phyloP scores from a whole-genome alignment of 2,888 invertebrate species.

The Hemicrepidius hirtus region DNA sequence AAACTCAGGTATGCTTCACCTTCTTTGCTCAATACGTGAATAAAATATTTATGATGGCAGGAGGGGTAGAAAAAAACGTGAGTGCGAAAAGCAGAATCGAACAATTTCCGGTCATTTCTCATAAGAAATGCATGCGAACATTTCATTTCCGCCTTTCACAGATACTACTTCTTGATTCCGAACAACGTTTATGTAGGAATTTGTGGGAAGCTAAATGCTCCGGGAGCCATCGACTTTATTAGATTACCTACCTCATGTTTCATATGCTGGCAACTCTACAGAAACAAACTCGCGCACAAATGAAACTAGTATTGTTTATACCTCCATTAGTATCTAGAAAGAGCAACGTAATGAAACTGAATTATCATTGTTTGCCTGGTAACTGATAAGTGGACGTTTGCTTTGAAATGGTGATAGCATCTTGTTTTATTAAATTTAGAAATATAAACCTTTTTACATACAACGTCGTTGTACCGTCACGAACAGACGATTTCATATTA shows the following conservation, averaged over 20 bases:
- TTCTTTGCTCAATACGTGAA: conserved; percentile 1
- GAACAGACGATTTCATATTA: too few relatives aligned
- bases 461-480: too few relatives aligned
- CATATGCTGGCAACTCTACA: conserved; percentile 31
- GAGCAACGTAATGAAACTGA: conserved; percentile 4
- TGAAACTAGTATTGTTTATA: conserved; percentile 5
- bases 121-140: conserved; percentile 36
- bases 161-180: conserved; percentile 32
- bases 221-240: conserved; percentile 37
- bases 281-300: conserved; percentile 25
- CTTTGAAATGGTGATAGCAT: conserved; percentile 3
- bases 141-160: conserved; percentile 42
- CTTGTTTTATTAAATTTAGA: neutral
- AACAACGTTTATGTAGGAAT: conserved; percentile 36
- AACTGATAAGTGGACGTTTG: conserved; percentile 3
- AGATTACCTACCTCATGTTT: conserved; percentile 41
- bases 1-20: neutral
- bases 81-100: conserved; percentile 27
- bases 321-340: neutral
- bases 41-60: conserved; percentile 16
- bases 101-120: conserved; percentile 35
- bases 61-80: neutral
- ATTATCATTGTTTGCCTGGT: conserved; percentile 6
- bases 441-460: too few relatives aligned
- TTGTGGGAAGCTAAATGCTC: conserved; percentile 42